Conservation (phyloP, 2,888 invertebrate genomes). For the Coenonympha glycerion region DNA sequence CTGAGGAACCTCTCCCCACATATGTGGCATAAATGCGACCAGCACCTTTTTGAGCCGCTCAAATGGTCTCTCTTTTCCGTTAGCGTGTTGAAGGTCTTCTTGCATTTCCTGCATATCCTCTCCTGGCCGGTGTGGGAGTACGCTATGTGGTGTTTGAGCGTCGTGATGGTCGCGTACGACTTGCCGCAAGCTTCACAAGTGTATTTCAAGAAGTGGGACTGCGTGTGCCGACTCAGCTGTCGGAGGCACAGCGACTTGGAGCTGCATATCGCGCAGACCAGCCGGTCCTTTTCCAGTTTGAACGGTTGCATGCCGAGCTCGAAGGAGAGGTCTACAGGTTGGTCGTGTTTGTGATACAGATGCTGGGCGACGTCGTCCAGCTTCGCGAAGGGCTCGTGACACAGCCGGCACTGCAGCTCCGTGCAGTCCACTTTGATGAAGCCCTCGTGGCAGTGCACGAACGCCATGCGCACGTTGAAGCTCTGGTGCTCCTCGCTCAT, state of each 20-base stretch:
- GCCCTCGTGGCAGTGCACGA: conserved; percentile 54
- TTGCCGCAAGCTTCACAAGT: conserved; percentile 66
- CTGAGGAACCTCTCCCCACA: conserved; percentile 58
- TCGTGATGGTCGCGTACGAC: conserved; percentile 53
- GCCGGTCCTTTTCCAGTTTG: conserved; percentile 48
- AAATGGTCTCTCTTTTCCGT: conserved; percentile 54
- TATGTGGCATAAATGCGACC: conserved; percentile 53
- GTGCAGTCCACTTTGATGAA: conserved; percentile 62
- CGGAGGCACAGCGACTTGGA: conserved; percentile 47
- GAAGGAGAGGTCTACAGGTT: conserved; percentile 40
- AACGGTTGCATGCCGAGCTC: conserved; percentile 59
- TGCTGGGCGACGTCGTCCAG: conserved; percentile 51
- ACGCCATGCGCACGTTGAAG: conserved; percentile 53
- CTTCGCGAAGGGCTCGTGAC: conserved; percentile 38
- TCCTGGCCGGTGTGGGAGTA: conserved; percentile 49
- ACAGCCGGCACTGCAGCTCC: conserved; percentile 54
- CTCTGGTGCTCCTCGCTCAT: conserved; percentile 56
- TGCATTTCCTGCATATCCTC: conserved; percentile 57
- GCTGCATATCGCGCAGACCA: conserved; percentile 52
- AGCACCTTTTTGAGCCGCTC: conserved; percentile 46
- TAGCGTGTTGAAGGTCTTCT: conserved; percentile 45
- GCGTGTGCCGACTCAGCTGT: conserved; percentile 58
- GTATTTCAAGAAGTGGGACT: conserved; percentile 54
- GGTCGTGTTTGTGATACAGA: conserved; percentile 44
- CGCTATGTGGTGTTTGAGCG: conserved; percentile 51